Evolutionary conservation across 2,888 invertebrate genomes (phyloP), one percentile per base, ranked within the genome.

Genomic region (Gasteruption jaculator): DNA sequence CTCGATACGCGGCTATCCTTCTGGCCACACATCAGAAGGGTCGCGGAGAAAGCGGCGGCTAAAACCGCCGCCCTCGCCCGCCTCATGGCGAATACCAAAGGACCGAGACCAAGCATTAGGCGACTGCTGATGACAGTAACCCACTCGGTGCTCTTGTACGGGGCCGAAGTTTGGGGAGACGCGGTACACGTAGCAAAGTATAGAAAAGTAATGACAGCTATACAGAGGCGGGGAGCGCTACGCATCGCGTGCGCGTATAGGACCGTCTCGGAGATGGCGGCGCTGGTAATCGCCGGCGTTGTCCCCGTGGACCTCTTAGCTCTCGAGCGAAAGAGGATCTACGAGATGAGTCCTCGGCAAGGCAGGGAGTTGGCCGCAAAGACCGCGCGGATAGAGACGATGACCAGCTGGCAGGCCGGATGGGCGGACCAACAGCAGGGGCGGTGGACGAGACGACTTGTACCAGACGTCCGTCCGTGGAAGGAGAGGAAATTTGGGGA

Each of bases 61-160:
- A 48, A 2, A 54, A 56, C 22, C 41, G 50, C 26, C 53, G 52
- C 10, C 49, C 52, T 8, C 50, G 52, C n/a, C 46, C 48, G n/a
- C n/a, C n/a, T 30, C 19, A 42, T 6, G 51, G 52, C 1, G 38
- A 50, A 6, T 26, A 47, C 16, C 50, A 49, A 11, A 33, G 54
- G 7, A 49, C 50, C 3, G 47, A 50, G n/a, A 46, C 46, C 19
- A 26, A 39, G 1, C 47, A n/a, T n/a, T n/a, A n/a, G n/a, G n/a
- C n/a, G n/a, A n/a, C n/a, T n/a, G n/a, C n/a, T n/a, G n/a, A n/a
- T n/a, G n/a, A n/a, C 8, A 6, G 8, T 11, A 16, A 19, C 18
- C 7, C 5, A 33, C 15, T 14, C 12, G 7, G 12, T 33, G 10
- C 15, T 33, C 10, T 18, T 33, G 8, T 33, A 33, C 12, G 33